These are phyloP conservation scores for Melieria crassipennis DNA, from an alignment of 2,888 invertebrate genomes.

Conservation along the genomic window DNA sequence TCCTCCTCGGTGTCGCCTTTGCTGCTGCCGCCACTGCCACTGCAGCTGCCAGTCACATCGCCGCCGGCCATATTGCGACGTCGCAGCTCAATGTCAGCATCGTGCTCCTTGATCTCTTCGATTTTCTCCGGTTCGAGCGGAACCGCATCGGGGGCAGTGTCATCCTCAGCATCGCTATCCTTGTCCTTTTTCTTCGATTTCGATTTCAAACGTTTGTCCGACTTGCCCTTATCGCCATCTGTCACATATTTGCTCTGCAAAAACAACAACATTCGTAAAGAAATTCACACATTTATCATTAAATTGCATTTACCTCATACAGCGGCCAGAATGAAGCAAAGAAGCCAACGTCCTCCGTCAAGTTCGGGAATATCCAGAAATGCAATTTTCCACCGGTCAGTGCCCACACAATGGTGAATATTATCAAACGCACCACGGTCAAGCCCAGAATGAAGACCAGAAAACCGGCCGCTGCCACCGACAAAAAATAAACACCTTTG, in stretches of 20 bases:
- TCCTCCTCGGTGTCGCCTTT: slow-evolving; percentile 45
- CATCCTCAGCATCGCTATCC: slow-evolving; percentile 81
- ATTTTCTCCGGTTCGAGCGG: slow-evolving; percentile 62
- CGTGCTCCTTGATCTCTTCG: slow-evolving; percentile 63
- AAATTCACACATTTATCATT: background rate
- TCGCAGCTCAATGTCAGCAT: slow-evolving; percentile 59
- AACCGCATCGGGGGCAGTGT: slow-evolving; percentile 60
- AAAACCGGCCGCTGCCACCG: slow-evolving; percentile 93
- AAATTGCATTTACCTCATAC: slow-evolving; percentile 74
- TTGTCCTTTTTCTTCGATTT: slow-evolving; percentile 74
- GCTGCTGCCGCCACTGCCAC: slow-evolving; percentile 48
- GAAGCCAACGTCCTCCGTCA: slow-evolving; percentile 99
- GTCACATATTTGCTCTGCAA: slow-evolving; percentile 80
- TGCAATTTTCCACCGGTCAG: slow-evolving; percentile 89
- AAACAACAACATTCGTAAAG: background rate
- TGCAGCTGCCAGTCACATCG: slow-evolving; percentile 34
- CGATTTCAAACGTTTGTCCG: slow-evolving; percentile 71
- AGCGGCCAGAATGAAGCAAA: slow-evolving; percentile 98
- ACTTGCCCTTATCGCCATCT: slow-evolving; percentile 67
- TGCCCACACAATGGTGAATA: slow-evolving; percentile 93
- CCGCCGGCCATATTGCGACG: slow-evolving; percentile 52
- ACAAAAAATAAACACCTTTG: slow-evolving; percentile 95
- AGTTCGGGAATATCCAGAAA: slow-evolving; percentile 98
- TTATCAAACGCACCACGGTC: slow-evolving; percentile 86
- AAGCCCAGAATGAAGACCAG: slow-evolving; percentile 92